Conservation (phyloP, 2,888 invertebrate species). For the Pseudococcus jackbeardsleyi region DNA sequence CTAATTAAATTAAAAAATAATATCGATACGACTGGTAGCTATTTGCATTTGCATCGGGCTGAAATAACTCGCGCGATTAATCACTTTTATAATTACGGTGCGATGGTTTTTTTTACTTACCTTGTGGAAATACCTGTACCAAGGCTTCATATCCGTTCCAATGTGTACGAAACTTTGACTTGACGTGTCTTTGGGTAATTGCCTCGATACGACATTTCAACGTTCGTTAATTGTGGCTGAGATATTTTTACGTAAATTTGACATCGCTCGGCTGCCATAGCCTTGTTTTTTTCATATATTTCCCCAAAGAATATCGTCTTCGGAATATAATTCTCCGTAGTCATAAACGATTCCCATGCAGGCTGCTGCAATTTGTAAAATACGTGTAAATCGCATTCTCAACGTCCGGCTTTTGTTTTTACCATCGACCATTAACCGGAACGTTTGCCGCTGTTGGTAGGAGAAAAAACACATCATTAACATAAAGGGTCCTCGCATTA, state of each 20-base stretch:
- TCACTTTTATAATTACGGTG: conserved; percentile 26
- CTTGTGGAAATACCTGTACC: background rate
- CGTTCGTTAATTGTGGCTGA: background rate
- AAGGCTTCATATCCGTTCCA: background rate
- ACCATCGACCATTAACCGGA: conserved; percentile 4
- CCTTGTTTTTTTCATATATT: background rate
- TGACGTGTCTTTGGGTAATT: background rate
- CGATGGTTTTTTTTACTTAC: background rate
- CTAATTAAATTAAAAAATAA: conserved; percentile 40
- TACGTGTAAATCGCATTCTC: conserved; percentile 50
- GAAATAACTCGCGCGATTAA: conserved; percentile 15
- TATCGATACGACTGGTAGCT: conserved; percentile 40
- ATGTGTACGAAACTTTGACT: background rate
- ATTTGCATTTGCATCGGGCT: conserved; percentile 26
- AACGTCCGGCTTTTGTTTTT: conserved; percentile 54
- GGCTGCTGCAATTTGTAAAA: conserved; percentile 18
- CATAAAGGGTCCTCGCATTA: conserved; percentile 17
- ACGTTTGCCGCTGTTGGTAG: background rate
- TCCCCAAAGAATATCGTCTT: too few species aligned
- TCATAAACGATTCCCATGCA: conserved; percentile 15
- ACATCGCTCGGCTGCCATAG: background rate
- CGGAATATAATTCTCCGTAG: background rate
- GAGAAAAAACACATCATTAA: conserved; percentile 28
- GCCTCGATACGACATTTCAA: background rate
- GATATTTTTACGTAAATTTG: background rate